Evolutionary conservation across 1,140 invertebrate genomes (phyloP).

Genomic region (Teleogryllus occipitalis): DNA sequence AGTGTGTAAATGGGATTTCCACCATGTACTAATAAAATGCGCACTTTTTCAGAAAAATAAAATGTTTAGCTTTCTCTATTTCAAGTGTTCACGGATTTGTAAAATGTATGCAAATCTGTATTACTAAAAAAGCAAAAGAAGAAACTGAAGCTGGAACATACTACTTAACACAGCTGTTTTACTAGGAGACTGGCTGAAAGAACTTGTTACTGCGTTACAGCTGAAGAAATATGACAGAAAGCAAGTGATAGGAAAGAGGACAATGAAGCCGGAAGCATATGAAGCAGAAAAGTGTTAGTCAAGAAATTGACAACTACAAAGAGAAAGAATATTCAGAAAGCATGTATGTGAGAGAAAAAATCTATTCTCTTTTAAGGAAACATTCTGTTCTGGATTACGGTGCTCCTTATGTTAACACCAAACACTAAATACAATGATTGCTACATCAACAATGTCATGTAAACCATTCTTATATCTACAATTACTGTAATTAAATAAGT

Average conservation of each 20-base stretch:
- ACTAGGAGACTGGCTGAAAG: too few relatives aligned
- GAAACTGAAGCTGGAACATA: too few relatives aligned
- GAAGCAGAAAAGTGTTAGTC: not conserved
- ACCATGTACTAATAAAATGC: too few relatives aligned
- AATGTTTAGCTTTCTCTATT: too few relatives aligned
- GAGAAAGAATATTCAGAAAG: not conserved
- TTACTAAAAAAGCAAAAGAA: too few relatives aligned
- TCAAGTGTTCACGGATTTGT: too few relatives aligned
- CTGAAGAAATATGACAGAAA: not conserved
- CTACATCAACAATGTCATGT: not conserved
- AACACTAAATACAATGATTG: not conserved
- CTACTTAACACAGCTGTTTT: too few relatives aligned
- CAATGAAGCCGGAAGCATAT: not conserved
- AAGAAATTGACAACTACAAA: not conserved
- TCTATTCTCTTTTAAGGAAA: not conserved
- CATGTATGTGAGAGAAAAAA: not conserved
- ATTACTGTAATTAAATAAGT: not conserved
- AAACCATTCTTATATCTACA: not conserved
- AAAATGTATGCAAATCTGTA: too few relatives aligned
- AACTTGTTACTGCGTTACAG: too few relatives aligned
- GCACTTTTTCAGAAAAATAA: too few relatives aligned
- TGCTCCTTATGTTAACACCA: not conserved
- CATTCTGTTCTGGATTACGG: not conserved
- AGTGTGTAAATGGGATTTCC: too few relatives aligned
- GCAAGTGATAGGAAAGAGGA: not conserved